Conservation (phyloP, 2,888 invertebrate species). For the Rhogogaster chlorosoma region DNA sequence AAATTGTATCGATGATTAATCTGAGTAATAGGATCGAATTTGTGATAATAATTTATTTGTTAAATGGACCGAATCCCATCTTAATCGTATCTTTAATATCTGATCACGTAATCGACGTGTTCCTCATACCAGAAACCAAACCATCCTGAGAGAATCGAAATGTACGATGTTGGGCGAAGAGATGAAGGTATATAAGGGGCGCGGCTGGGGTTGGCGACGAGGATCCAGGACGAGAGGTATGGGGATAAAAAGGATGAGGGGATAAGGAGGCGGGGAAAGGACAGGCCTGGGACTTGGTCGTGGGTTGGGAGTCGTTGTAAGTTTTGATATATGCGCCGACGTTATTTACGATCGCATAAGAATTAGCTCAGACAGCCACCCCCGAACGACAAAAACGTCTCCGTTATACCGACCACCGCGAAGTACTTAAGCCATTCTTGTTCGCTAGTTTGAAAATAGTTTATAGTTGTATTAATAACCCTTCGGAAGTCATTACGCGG, state of each 20-base stretch:
- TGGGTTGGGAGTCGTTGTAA: slow-evolving; percentile 68
- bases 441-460: slow-evolving; percentile 36
- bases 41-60: neutral
- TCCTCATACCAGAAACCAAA: neutral
- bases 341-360: slow-evolving; percentile 76
- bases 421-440: slow-evolving; percentile 46
- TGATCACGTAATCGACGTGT: slow-evolving; percentile 31
- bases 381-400: slow-evolving; percentile 60
- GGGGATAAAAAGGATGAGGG: slow-evolving; percentile 35
- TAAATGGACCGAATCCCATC: neutral
- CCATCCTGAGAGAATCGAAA: slow-evolving; percentile 52
- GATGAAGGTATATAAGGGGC: slow-evolving; percentile 44
- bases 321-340: slow-evolving; percentile 74
- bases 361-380: slow-evolving; percentile 70
- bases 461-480: slow-evolving; percentile 64
- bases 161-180: slow-evolving; percentile 52
- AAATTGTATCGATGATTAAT: neutral
- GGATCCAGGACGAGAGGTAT: slow-evolving; percentile 18
- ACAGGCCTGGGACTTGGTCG: slow-evolving; percentile 54
- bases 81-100: slow-evolving; percentile 10
- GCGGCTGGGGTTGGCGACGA: slow-evolving; percentile 25
- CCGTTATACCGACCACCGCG: slow-evolving; percentile 37
- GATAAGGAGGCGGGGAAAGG: slow-evolving; percentile 40
- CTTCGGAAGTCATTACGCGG: slow-evolving; percentile 69
- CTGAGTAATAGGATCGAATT: neutral